These are phyloP conservation scores for Poeciliopsis infans DNA, from an alignment of 2,797 vertebrate genomes.

Conservation along the genomic window DNA sequence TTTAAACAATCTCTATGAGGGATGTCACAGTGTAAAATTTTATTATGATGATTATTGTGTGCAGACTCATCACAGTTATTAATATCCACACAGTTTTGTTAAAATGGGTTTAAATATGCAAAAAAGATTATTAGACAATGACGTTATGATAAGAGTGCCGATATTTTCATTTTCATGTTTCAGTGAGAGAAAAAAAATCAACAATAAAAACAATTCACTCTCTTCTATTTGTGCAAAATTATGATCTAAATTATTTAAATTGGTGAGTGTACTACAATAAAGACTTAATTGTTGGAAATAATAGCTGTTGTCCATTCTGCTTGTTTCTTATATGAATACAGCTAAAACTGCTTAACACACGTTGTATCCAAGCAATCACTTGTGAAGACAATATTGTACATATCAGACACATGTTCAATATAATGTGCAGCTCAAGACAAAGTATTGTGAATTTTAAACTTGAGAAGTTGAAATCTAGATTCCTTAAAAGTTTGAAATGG, in stretches of 20 bases:
- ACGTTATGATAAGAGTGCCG: background rate
- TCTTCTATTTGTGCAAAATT: background rate
- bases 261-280: background rate
- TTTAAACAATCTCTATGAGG: background rate
- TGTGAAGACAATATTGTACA: background rate
- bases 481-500: background rate
- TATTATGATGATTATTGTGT: background rate
- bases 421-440: background rate
- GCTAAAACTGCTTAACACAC: background rate
- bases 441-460: background rate
- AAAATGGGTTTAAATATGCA: background rate
- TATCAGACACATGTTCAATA: background rate
- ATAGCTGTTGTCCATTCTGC: background rate
- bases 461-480: background rate
- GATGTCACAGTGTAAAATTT: background rate
- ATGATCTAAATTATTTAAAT: background rate
- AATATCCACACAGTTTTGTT: background rate
- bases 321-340: background rate
- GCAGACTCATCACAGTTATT: background rate
- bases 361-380: background rate
- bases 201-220: background rate
- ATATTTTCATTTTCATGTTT: background rate
- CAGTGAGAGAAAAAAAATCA: background rate
- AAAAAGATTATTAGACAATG: background rate
- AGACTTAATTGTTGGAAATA: background rate